Conservation (phyloP, 2,888 invertebrate species). For the Ischnus inquisitorius region DNA sequence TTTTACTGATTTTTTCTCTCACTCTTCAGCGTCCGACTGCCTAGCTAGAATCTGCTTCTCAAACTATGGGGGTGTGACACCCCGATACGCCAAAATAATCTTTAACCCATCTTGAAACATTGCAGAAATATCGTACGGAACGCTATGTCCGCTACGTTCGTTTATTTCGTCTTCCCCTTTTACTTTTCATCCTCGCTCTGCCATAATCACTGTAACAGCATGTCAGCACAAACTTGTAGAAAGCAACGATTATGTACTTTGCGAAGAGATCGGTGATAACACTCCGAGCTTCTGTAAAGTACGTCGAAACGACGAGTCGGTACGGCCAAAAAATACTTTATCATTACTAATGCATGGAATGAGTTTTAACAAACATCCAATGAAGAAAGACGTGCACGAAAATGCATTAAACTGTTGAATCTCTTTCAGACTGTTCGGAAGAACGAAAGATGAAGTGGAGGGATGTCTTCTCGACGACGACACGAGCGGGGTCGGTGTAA, state of each 20-base stretch:
- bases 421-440: conserved; percentile 84
- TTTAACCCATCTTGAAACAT: conserved; percentile 14
- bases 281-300: conserved; percentile 37
- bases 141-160: neutral
- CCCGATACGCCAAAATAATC: neutral
- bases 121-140: conserved; percentile 9
- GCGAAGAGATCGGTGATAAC: conserved; percentile 54
- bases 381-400: conserved; percentile 22
- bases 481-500: conserved; percentile 83
- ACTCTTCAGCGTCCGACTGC: conserved; percentile 5
- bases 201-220: conserved; percentile 43
- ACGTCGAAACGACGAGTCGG: conserved; percentile 31
- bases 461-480: conserved; percentile 83
- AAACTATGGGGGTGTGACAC: neutral
- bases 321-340: conserved; percentile 20
- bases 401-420: conserved; percentile 40
- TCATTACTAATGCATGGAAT: conserved; percentile 43
- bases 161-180: conserved; percentile 9
- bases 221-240: conserved; percentile 31
- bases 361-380: conserved; percentile 21
- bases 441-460: conserved; percentile 84
- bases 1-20: neutral
- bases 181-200: conserved; percentile 13
- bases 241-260: conserved; percentile 49
- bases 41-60: conserved; percentile 29